Evolutionary conservation across 2,888 invertebrate species (phyloP).

Genomic region (Cephus pulcher): DNA sequence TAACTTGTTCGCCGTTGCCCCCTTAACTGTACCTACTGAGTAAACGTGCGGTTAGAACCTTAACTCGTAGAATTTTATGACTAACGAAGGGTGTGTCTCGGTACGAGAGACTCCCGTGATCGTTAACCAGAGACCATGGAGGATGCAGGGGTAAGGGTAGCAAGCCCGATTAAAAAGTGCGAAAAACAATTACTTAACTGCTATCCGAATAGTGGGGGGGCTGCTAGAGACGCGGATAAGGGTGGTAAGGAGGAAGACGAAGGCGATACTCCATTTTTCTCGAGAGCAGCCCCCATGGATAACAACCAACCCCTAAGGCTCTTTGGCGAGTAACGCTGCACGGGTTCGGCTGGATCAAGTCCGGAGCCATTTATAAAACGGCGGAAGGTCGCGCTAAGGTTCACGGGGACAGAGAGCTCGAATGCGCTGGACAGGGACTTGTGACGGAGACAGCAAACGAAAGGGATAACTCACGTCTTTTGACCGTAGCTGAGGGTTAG

Average conservation of each 20-base stretch:
- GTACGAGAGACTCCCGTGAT: neutral
- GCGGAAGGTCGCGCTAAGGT: conserved; percentile 3
- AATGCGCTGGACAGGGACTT: neutral
- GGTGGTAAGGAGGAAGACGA: neutral
- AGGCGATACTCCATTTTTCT: conserved; percentile 2
- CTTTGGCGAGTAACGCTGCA: neutral
- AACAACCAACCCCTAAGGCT: neutral
- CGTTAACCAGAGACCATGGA: neutral
- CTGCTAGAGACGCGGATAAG: neutral
- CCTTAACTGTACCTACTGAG: neutral
- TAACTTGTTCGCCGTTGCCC: neutral
- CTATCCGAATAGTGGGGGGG: neutral
- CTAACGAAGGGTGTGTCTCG: neutral
- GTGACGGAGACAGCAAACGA: neutral
- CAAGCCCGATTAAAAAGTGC: neutral
- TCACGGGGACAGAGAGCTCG: neutral
- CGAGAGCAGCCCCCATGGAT: neutral
- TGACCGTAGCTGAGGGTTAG: conserved; percentile 17
- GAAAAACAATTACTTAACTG: neutral
- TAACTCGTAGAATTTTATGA: neutral
- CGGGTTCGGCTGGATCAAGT: conserved; percentile 2
- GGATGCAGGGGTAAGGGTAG: neutral
- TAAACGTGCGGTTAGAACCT: neutral
- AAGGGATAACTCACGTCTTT: conserved; percentile 20
- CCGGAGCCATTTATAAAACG: conserved; percentile 3